These are phyloP conservation scores for Vollenhovia emeryi DNA, from an alignment of 1,140 invertebrate genomes.

Conservation along the genomic window DNA sequence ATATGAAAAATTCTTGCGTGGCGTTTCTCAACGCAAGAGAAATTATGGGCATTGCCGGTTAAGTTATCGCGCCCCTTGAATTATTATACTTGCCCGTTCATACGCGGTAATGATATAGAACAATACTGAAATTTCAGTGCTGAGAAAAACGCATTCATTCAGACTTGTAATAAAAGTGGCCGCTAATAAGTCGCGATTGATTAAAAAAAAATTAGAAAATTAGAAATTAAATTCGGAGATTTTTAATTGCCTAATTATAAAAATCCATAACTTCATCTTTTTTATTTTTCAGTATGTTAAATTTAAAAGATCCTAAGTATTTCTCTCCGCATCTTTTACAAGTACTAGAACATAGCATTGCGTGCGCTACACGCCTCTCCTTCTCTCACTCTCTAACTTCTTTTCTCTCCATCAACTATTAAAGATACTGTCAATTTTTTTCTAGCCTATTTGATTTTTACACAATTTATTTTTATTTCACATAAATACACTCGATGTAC, in stretches of 20 bases:
- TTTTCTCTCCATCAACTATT: too few species aligned
- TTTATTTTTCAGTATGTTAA: not conserved
- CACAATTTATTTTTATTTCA: too few species aligned
- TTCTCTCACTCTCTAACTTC: too few species aligned
- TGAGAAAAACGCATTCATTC: not conserved
- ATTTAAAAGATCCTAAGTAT: not conserved
- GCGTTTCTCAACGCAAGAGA: not conserved
- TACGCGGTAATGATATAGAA: not conserved
- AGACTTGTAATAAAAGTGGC: not conserved
- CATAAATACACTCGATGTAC: too few species aligned
- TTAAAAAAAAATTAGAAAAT: not conserved
- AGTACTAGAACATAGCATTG: too few species aligned
- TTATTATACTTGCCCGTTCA: not conserved
- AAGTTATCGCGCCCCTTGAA: not conserved
- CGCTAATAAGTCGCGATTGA: not conserved
- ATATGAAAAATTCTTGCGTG: constrained; percentile 43
- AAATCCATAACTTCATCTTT: not conserved
- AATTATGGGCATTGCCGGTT: constrained; percentile 20
- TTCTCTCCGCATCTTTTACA: not conserved
- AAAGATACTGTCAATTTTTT: too few species aligned
- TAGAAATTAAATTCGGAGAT: not conserved
- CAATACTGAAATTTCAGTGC: constrained; percentile 6
- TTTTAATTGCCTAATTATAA: not conserved
- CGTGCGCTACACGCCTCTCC: too few species aligned
- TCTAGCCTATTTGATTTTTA: too few species aligned